Evolutionary conservation across 2,797 vertebrate genomes (phyloP).

Genomic region (Rousettus madagascariensis): DNA sequence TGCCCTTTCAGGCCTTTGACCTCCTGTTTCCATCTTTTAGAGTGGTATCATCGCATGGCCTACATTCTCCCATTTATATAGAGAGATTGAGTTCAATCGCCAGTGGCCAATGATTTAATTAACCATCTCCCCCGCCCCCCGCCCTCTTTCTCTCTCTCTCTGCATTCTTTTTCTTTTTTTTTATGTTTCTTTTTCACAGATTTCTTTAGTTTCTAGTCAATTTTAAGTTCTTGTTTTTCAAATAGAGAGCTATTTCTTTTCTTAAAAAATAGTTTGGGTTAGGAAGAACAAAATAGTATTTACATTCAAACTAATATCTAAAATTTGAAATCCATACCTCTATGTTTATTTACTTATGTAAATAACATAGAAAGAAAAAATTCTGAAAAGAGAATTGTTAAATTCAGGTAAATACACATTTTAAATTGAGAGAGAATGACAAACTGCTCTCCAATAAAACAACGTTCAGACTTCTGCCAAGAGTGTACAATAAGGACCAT

Average conservation of each 20-base stretch:
- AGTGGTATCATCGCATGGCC: neutral
- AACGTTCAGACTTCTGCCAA: neutral
- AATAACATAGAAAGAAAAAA: neutral
- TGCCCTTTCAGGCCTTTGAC: too few relatives aligned
- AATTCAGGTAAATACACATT: neutral
- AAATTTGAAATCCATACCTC: neutral
- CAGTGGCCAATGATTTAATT: too few relatives aligned
- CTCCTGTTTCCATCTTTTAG: neutral
- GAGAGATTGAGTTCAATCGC: too few relatives aligned
- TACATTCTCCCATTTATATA: neutral
- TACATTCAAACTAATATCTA: neutral
- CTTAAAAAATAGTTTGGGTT: neutral
- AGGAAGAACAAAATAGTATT: neutral
- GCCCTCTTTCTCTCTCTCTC: too few relatives aligned
- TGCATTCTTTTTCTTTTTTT: neutral
- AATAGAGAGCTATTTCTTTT: neutral
- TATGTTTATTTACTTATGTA: neutral
- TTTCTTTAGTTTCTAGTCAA: neutral
- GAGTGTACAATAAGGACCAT: neutral
- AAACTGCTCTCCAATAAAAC: neutral
- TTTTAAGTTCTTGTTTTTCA: neutral
- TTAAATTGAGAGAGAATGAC: neutral
- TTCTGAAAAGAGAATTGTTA: neutral
- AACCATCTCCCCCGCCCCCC: too few relatives aligned
- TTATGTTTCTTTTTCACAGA: neutral